These are phyloP conservation scores for Sorex fumeus DNA, from an alignment of 2,113 vertebrate genomes.

Conservation along the genomic window DNA sequence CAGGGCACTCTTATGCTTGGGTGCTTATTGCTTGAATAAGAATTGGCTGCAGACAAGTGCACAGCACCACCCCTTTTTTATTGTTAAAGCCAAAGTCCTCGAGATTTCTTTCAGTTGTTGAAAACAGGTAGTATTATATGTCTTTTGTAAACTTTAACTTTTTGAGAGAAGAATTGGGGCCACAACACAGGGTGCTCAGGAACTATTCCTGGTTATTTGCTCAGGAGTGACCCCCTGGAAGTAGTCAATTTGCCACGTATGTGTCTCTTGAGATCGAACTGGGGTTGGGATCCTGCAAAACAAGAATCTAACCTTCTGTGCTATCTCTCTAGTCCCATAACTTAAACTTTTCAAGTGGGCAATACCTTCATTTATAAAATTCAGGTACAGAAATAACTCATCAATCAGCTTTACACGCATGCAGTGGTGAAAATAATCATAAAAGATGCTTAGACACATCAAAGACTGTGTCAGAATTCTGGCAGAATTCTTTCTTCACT, in stretches of 20 bases:
- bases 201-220: no score
- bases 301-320: no score
- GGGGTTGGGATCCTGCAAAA: no score
- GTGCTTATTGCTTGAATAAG: background rate
- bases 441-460: background rate
- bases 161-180: no score
- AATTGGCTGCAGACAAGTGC: background rate
- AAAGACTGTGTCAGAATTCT: constrained; percentile 3
- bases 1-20: background rate
- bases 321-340: background rate
- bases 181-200: no score
- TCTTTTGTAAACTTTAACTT: background rate
- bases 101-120: background rate
- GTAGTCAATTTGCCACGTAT: no score
- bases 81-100: background rate
- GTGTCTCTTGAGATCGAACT: no score
- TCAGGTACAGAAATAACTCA: background rate
- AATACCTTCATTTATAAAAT: background rate
- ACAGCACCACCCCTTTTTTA: background rate
- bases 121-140: background rate
- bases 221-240: no score
- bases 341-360: background rate
- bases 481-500: background rate
- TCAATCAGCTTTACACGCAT: background rate
- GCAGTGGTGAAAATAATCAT: background rate